These are phyloP conservation scores for Pogonophryne albipinna DNA, from an alignment of 2,797 vertebrate genomes.

Conservation along the genomic window DNA sequence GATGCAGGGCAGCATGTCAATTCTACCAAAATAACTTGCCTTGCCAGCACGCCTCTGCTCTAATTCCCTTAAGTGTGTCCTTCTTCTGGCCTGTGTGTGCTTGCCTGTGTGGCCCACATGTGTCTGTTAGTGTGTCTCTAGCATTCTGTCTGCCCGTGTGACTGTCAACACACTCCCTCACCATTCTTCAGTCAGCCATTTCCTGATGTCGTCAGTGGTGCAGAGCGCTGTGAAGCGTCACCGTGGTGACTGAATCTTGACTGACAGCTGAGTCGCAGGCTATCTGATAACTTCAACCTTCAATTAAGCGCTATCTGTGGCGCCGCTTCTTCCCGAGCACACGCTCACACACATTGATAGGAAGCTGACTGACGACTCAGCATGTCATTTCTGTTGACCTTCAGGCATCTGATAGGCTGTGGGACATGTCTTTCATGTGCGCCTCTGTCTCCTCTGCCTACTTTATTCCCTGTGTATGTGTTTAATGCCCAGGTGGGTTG, in stretches of 20 bases:
- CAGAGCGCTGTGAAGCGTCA: constrained; percentile 68
- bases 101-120: constrained; percentile 39
- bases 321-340: constrained; percentile 52
- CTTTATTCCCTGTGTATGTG: constrained; percentile 56
- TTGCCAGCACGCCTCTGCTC: constrained; percentile 57
- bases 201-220: constrained; percentile 72
- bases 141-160: constrained; percentile 36
- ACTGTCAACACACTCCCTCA: constrained; percentile 31
- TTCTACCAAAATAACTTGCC: constrained; percentile 71
- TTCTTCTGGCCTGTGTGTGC: constrained; percentile 42
- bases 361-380: constrained; percentile 70
- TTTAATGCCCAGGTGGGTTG: constrained; percentile 45
- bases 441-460: constrained; percentile 38
- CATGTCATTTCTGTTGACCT: constrained; percentile 81
- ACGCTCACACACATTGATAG: constrained; percentile 54
- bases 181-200: constrained; percentile 71
- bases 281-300: constrained; percentile 84
- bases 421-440: constrained; percentile 72
- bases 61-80: constrained; percentile 66
- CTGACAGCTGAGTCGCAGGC: constrained; percentile 78
- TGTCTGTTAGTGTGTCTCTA: constrained; percentile 49
- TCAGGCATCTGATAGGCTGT: constrained; percentile 69
- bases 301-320: constrained; percentile 82
- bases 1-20: constrained; percentile 65
- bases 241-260: constrained; percentile 76